Percentiles rank a stretch among this genome's conserved stretches.
Evolutionary conservation across 2,888 invertebrate genomes (phyloP).

Genomic region (Cepaea hortensis): DNA sequence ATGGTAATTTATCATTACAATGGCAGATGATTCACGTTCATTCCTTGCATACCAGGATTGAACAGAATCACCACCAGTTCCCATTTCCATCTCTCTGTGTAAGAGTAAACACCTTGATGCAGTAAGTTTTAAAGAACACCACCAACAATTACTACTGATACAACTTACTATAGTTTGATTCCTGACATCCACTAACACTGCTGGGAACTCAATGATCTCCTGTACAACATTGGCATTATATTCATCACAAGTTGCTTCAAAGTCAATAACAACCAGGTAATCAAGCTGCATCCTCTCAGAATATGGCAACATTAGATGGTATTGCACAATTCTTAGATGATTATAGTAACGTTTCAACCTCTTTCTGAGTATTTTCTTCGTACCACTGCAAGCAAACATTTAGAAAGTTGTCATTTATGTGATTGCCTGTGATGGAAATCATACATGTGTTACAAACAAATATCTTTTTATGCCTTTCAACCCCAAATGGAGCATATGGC

Average conservation of each 20-base stretch:
- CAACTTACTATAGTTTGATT: conserved; percentile 69
- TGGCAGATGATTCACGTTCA: too few species aligned
- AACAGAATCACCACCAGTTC: too few species aligned
- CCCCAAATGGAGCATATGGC: too few species aligned
- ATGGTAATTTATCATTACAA: too few species aligned
- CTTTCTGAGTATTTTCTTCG: conserved; percentile 77
- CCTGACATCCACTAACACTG: conserved; percentile 78
- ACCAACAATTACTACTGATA: too few species aligned
- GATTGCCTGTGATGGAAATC: not conserved
- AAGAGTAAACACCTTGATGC: too few species aligned
- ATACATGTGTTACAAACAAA: too few species aligned
- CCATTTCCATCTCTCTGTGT: too few species aligned
- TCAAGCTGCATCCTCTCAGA: conserved; percentile 62
- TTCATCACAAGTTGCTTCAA: conserved; percentile 80
- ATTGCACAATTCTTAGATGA: conserved; percentile 63
- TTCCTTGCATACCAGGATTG: too few species aligned
- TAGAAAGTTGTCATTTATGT: not conserved
- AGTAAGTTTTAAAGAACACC: too few species aligned
- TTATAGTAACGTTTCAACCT: conserved; percentile 77
- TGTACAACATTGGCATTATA: conserved; percentile 76
- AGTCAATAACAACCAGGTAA: conserved; percentile 78
- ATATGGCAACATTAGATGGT: conserved; percentile 26
- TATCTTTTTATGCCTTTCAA: too few species aligned
- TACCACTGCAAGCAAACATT: conserved; percentile 72
- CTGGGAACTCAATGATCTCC: conserved; percentile 82